A percentile compares a stretch with the other conserved stretches of the same genome.
These are phyloP conservation scores for Hoplostethus atlanticus DNA, from an alignment of 2,797 vertebrate genomes.

Conservation along the genomic window DNA sequence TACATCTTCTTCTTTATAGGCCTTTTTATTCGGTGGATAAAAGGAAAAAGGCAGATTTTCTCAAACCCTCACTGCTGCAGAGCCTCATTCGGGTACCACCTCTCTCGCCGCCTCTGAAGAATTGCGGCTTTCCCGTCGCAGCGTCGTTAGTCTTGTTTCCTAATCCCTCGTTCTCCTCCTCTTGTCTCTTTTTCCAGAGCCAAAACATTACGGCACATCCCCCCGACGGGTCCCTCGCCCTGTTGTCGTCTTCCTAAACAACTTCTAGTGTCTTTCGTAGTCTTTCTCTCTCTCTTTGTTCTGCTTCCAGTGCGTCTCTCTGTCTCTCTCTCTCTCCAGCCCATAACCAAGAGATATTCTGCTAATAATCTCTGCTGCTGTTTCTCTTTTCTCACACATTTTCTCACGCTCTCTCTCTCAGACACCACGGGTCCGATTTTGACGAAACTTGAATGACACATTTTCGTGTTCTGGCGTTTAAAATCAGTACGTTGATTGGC, in stretches of 20 bases:
- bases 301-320: neutral
- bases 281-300: neutral
- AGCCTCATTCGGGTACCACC: conserved; percentile 42
- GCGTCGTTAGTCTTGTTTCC: conserved; percentile 41
- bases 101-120: conserved; percentile 38
- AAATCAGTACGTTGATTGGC: no score
- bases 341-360: conserved; percentile 1
- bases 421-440: no score
- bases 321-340: neutral
- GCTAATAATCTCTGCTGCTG: neutral
- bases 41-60: conserved; percentile 33
- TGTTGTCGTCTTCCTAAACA: neutral
- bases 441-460: no score
- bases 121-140: conserved; percentile 51
- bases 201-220: conserved; percentile 33
- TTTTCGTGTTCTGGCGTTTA: no score
- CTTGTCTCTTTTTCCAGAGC: conserved; percentile 32
- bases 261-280: neutral
- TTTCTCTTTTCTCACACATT: neutral
- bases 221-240: conserved; percentile 27
- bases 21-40: conserved; percentile 10
- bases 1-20: conserved; percentile 50
- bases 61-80: conserved; percentile 28
- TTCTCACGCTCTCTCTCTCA: no score
- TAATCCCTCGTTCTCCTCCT: conserved; percentile 24